A percentile compares a stretch with the other conserved stretches of the same genome.
phyloP scores from a whole-genome alignment of 2,797 vertebrate genomes.

The Cossypha caffra region DNA sequence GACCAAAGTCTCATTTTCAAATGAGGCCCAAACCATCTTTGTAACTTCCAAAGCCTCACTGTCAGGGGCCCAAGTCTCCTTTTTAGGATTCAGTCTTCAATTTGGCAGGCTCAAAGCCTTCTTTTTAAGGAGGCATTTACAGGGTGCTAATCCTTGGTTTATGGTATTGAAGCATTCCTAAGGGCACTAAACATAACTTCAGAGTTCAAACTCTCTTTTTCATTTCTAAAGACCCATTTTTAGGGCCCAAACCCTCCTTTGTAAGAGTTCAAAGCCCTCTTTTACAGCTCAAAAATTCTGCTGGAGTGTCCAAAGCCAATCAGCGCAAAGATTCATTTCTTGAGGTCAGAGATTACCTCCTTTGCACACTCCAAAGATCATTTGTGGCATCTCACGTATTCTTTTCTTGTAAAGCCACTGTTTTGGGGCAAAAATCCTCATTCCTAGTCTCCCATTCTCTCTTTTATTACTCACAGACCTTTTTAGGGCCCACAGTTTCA shows the following conservation, averaged over 20 bases:
- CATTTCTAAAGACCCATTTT: background rate
- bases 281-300: background rate
- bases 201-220: background rate
- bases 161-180: background rate
- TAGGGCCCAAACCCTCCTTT: background rate
- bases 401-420: background rate
- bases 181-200: background rate
- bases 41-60: background rate
- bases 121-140: background rate
- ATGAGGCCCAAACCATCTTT: background rate
- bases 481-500: background rate
- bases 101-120: background rate
- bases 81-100: background rate
- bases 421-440: background rate
- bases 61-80: background rate
- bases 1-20: background rate
- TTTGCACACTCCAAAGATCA: background rate
- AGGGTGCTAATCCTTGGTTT: background rate
- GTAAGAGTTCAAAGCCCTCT: background rate
- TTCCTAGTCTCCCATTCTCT: background rate
- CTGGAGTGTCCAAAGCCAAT: background rate
- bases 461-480: background rate
- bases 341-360: background rate
- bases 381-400: background rate
- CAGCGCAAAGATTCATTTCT: background rate